Evolutionary conservation across 2,113 vertebrate genomes (phyloP), one percentile per base, ranked within the genome.

Genomic region (Budorcas taxicolor): DNA sequence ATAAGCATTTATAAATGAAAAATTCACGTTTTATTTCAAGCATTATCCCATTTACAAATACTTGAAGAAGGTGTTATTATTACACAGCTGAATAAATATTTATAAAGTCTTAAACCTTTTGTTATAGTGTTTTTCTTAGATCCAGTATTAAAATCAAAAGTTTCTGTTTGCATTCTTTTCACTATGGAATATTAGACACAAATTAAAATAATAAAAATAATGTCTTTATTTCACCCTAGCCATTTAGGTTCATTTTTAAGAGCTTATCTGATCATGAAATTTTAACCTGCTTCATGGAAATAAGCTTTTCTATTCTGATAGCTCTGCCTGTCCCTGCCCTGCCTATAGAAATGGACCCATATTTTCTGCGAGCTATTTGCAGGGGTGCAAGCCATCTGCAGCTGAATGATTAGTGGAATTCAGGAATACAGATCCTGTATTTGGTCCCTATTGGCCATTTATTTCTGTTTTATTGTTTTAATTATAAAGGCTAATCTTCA

Each of bases 401-500:
- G 76, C 50, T 91, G 89, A 57, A n/a, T 97, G 90, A 98, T 97
- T 97, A 95, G 76, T 78, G 55, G 50, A 96, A 33, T 92, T 45
- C 90, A 98, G 94, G 90, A 57, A 94, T 92, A 83, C 64, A 36
- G 76, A 86, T 50, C 83, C 7, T 90, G 55, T 9, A 45, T 90
- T 95, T 95, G 83, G 23, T 94, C 94, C 45, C 95, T 82, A 93
- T 2, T 80, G 3, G 0, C 47, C 58, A 98, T 90, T 98, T 98
- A 97, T 97, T 98, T 96, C 86, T 97, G 15, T 95, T 98, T 98
- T 98, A 98, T 98, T 98, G 95, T 97, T 98, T 98, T 98, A 98
- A 98, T 98, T 98, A 98, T 90, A 98, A 97, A 95, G 36, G 93
- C 2, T 12, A 94, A 67, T 95, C 82, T 98, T 98, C 92, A 40